These are phyloP conservation scores for Muntiacus reevesi DNA, from an alignment of 2,113 vertebrate species.

Conservation along the genomic window DNA sequence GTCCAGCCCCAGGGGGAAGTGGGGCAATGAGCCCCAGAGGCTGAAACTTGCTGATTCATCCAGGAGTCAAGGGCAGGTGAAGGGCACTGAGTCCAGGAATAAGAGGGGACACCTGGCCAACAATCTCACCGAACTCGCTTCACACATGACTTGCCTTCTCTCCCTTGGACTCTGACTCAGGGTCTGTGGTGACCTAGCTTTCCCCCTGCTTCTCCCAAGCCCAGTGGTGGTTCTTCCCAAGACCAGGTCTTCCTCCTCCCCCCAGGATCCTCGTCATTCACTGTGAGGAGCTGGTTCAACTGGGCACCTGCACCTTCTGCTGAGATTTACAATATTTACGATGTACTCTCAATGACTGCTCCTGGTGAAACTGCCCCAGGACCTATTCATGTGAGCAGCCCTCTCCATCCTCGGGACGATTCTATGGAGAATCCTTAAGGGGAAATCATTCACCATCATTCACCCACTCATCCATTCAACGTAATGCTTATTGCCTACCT, in stretches of 20 bases:
- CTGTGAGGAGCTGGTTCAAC: background rate
- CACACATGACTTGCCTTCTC: background rate
- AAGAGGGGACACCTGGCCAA: background rate
- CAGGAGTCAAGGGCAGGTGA: conserved; percentile 53
- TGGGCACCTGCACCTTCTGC: background rate
- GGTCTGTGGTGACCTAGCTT: background rate
- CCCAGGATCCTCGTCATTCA: background rate
- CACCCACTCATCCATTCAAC: background rate
- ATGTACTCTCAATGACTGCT: fast-evolving
- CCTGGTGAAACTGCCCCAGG: background rate
- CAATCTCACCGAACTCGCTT: background rate
- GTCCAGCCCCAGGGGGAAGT: background rate
- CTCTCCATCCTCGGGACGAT: background rate
- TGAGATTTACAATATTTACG: background rate
- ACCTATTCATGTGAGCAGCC: fast-evolving
- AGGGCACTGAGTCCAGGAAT: background rate
- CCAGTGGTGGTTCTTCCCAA: background rate
- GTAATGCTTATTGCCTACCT: background rate
- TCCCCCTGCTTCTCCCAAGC: background rate
- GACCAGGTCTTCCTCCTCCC: no score
- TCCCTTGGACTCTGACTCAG: background rate
- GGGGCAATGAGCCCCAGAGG: background rate
- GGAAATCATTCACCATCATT: background rate
- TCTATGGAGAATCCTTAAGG: background rate
- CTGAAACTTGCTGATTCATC: conserved; percentile 52